phyloP scores from a whole-genome alignment of 2,888 invertebrate species.

The Monochamus alternatus region DNA sequence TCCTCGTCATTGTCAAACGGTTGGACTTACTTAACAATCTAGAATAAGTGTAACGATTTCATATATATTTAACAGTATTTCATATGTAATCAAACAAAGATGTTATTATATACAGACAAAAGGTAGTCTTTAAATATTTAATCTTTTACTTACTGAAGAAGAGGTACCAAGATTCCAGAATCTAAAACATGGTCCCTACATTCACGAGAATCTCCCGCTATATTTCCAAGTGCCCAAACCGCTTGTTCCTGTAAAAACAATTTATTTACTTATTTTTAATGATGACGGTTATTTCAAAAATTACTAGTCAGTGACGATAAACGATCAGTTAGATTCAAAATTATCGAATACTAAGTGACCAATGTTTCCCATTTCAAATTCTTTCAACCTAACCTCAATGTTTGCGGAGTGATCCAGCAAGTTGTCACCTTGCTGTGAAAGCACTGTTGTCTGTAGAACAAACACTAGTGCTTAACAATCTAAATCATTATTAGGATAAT shows the following conservation, averaged over 20 bases:
- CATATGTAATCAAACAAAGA: neutral
- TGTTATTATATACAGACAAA: neutral
- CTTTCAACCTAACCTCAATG: too few relatives aligned
- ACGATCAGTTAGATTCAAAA: too few relatives aligned
- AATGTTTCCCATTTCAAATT: too few relatives aligned
- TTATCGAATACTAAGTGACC: too few relatives aligned
- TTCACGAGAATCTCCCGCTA: slow-evolving; percentile 95
- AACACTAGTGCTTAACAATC: too few relatives aligned
- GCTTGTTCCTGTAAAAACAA: slow-evolving; percentile 82
- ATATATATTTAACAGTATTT: neutral
- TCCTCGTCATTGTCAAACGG: slow-evolving; percentile 91
- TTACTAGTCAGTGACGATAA: too few relatives aligned
- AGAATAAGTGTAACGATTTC: neutral
- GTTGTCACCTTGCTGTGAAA: too few relatives aligned
- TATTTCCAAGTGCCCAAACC: slow-evolving; percentile 97
- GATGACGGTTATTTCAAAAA: too few relatives aligned
- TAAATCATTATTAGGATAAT: too few relatives aligned
- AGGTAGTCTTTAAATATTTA: neutral
- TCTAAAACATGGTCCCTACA: slow-evolving; percentile 93
- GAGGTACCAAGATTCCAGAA: slow-evolving; percentile 87
- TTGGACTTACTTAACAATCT: slow-evolving; percentile 86
- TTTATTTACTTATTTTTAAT: neutral
- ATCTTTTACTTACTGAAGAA: slow-evolving; percentile 83
- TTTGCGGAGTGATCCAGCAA: too few relatives aligned
- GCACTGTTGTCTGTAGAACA: too few relatives aligned